These are phyloP conservation scores for Mylabris sibirica DNA, from an alignment of 2,888 invertebrate genomes.

Conservation along the genomic window DNA sequence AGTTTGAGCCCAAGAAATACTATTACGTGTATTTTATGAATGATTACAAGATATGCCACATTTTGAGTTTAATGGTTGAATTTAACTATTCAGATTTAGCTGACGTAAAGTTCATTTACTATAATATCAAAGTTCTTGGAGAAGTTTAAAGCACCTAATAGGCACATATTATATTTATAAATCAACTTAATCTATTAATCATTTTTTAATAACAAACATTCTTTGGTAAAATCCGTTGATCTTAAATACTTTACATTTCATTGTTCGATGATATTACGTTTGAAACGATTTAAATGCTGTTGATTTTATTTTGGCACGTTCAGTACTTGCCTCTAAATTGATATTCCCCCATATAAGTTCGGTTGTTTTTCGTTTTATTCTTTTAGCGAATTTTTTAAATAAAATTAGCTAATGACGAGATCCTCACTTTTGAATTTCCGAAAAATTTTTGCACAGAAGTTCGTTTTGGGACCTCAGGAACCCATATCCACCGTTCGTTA, in stretches of 20 bases:
- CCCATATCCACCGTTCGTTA: too few species aligned
- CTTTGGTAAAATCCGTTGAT: neutral
- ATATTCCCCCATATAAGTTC: too few species aligned
- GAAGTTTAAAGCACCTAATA: slow-evolving; percentile 2
- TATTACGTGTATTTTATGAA: neutral
- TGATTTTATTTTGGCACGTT: neutral
- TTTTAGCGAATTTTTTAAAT: too few species aligned
- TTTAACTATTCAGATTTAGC: slow-evolving; percentile 11
- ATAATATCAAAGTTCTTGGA: slow-evolving; percentile 10
- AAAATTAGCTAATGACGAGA: too few species aligned
- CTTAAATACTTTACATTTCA: too few species aligned
- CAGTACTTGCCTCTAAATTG: too few species aligned
- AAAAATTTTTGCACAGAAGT: too few species aligned
- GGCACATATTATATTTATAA: neutral
- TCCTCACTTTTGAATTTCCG: too few species aligned
- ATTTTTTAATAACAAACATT: neutral
- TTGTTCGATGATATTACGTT: too few species aligned
- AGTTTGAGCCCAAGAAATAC: neutral
- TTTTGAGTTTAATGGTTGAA: neutral
- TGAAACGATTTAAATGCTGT: neutral
- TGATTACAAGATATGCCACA: neutral
- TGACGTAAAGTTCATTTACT: slow-evolving; percentile 13
- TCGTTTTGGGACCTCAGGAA: too few species aligned
- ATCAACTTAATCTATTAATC: neutral
- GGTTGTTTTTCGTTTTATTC: neutral